Conservation (phyloP, 1,140 invertebrate genomes). For the Contarinia nasturtii region DNA sequence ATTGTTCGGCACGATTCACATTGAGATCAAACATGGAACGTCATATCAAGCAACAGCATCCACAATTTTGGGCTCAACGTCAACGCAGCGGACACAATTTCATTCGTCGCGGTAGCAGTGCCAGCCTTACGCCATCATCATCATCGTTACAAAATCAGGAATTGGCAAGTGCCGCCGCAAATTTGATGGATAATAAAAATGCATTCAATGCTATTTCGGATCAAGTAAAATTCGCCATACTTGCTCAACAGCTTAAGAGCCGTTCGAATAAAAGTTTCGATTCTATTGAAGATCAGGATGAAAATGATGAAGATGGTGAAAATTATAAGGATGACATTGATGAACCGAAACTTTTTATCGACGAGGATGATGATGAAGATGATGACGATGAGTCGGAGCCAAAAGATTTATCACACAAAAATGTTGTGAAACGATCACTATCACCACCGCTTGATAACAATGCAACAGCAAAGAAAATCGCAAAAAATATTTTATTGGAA, state of each 20-base stretch:
- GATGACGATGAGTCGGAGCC: conserved; percentile 27
- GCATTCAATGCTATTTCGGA: conserved; percentile 35
- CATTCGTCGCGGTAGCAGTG: conserved; percentile 23
- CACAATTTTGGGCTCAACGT: conserved; percentile 64
- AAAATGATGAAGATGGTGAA: conserved; percentile 2
- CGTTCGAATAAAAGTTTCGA: conserved; percentile 8
- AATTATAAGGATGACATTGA: too few species aligned
- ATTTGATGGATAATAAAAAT: neutral
- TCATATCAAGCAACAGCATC: conserved; percentile 85
- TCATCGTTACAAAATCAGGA: neutral
- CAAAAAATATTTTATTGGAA: conserved; percentile 30
- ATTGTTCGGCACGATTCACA: conserved; percentile 75
- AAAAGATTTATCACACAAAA: conserved; percentile 1
- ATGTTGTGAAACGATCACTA: conserved; percentile 6
- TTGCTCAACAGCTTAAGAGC: conserved; percentile 52
- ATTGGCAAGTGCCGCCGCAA: neutral
- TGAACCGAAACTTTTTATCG: neutral
- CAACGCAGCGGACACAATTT: conserved; percentile 26
- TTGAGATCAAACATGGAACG: conserved; percentile 82
- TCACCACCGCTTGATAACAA: conserved; percentile 18
- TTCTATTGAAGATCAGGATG: neutral
- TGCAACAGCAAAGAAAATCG: conserved; percentile 26
- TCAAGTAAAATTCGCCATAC: conserved; percentile 57
- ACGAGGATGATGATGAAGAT: conserved; percentile 17
- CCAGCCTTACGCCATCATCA: conserved; percentile 3